Percentiles rank a stretch among this genome's conserved stretches.
phyloP scores from a whole-genome alignment of 2,797 vertebrate species.

The Sylvia borin region DNA sequence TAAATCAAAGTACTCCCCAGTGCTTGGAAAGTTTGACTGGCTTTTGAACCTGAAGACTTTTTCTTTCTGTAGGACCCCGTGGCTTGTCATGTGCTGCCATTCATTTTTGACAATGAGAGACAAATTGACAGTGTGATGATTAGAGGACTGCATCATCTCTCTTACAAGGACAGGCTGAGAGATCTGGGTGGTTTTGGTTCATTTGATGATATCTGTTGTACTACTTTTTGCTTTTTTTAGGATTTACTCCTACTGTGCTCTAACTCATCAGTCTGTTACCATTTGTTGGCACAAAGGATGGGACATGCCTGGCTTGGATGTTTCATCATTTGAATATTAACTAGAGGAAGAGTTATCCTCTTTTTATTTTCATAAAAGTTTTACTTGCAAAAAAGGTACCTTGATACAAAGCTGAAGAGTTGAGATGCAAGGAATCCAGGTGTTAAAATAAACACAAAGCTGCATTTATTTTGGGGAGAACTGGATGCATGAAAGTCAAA shows the following conservation, averaged over 20 bases:
- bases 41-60: not conserved
- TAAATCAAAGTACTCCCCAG: not conserved
- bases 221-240: not conserved
- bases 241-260: not conserved
- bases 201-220: not conserved
- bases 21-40: not conserved
- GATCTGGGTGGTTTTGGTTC: not conserved
- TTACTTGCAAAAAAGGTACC: not conserved
- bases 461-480: not conserved
- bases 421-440: not conserved
- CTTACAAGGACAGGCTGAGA: not conserved
- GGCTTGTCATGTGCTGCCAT: not conserved
- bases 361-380: not conserved
- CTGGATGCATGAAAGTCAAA: not conserved
- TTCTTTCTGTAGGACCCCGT: not conserved
- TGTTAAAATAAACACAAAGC: not conserved
- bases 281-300: not conserved
- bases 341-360: not conserved
- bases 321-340: not conserved
- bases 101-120: not conserved
- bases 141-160: not conserved
- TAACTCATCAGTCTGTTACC: not conserved
- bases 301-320: not conserved
- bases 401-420: not conserved
- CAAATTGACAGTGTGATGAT: not conserved